phyloP scores from a whole-genome alignment of 2,888 invertebrate species.

The Drosophila testacea region DNA sequence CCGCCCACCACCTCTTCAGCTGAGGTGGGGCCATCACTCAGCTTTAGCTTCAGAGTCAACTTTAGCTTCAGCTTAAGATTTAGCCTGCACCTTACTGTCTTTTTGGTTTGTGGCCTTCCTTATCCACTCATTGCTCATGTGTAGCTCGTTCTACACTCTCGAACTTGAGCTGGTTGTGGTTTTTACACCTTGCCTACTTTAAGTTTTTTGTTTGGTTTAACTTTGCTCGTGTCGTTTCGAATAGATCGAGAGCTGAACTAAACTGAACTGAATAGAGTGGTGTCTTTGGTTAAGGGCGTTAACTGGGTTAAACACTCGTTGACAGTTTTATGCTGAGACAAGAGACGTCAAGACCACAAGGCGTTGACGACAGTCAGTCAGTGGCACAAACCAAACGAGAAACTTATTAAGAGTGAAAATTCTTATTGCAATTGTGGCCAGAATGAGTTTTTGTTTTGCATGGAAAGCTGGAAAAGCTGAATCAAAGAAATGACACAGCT shows the following conservation, averaged over 20 bases:
- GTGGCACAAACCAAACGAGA: conserved; percentile 74
- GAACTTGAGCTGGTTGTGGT: conserved; percentile 44
- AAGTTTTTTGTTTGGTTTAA: conserved; percentile 27
- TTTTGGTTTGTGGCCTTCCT: conserved; percentile 57
- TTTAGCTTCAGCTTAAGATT: conserved; percentile 18
- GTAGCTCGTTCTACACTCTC: conserved; percentile 28
- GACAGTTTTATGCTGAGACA: conserved; percentile 71
- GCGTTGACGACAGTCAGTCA: conserved; percentile 70
- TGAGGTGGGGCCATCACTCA: conserved; percentile 70
- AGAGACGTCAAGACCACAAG: conserved; percentile 44
- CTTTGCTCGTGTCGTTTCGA: conserved; percentile 56
- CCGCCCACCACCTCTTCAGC: conserved; percentile 46
- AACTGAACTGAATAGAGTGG: conserved; percentile 24
- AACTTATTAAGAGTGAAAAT: conserved; percentile 79
- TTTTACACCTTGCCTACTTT: conserved; percentile 67
- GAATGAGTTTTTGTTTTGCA: conserved; percentile 65
- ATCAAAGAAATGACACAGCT: conserved; percentile 44
- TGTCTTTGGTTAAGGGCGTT: conserved; percentile 69
- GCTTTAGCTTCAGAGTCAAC: conserved; percentile 33
- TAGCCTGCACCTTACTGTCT: conserved; percentile 53
- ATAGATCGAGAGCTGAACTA: conserved; percentile 35
- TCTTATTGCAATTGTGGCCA: conserved; percentile 42
- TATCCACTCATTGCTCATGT: conserved; percentile 54
- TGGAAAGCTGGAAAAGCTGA: conserved; percentile 63
- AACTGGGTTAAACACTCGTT: conserved; percentile 78